phyloP scores from a whole-genome alignment of 2,888 invertebrate genomes.

The Archips crataeganus region DNA sequence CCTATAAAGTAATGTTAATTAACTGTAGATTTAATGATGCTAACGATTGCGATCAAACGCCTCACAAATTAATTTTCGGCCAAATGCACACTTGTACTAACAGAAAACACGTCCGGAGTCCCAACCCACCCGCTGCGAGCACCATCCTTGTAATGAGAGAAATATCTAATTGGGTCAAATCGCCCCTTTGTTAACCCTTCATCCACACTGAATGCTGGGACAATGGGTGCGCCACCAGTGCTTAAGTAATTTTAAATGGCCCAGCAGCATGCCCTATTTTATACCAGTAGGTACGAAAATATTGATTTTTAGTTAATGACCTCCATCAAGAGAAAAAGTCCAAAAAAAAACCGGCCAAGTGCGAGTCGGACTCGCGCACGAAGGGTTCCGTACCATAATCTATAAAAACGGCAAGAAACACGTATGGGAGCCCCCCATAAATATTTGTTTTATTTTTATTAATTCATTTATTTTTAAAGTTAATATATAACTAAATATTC shows the following conservation, averaged over 20 bases:
- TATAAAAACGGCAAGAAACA: no score
- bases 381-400: no score
- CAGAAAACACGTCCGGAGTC: slow-evolving; percentile 42
- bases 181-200: slow-evolving; percentile 50
- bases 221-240: slow-evolving; percentile 47
- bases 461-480: no score
- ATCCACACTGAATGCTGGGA: slow-evolving; percentile 45
- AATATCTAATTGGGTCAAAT: slow-evolving; percentile 56
- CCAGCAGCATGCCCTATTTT: slow-evolving; percentile 1
- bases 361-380: no score
- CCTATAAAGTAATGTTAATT: slow-evolving; percentile 1
- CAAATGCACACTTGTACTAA: slow-evolving; percentile 43
- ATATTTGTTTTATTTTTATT: no score
- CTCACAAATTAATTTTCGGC: slow-evolving; percentile 44
- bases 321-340: background rate
- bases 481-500: no score
- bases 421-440: no score
- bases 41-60: slow-evolving; percentile 15
- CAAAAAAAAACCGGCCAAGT: background rate
- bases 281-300: background rate
- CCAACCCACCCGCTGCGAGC: slow-evolving; percentile 43
- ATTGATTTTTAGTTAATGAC: background rate
- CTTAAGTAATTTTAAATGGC: slow-evolving; percentile 49
- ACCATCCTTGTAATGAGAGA: slow-evolving; percentile 47
- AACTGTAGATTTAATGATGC: background rate